Conservation (phyloP, 2,888 invertebrate genomes). For the Epistrophe eligans region DNA sequence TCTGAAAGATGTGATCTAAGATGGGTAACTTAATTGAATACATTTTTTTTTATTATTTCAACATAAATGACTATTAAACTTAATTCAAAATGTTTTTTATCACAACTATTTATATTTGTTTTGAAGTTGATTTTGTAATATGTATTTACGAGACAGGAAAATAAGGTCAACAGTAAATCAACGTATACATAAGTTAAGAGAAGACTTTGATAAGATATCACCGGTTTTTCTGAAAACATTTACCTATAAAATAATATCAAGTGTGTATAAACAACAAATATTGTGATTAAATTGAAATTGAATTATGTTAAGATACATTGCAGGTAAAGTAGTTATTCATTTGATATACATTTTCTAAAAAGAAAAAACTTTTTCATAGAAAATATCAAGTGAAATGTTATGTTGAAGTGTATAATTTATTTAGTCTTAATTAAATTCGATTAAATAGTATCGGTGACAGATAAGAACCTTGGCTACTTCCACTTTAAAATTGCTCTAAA, state of each 20-base stretch:
- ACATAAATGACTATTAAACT: background rate
- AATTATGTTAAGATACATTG: background rate
- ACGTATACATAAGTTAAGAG: background rate
- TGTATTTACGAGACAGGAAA: background rate
- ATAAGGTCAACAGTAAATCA: constrained; percentile 19
- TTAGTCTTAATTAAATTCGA: too few relatives aligned
- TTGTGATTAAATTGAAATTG: constrained; percentile 4
- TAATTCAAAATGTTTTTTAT: background rate
- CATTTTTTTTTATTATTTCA: background rate
- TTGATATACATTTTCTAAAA: background rate
- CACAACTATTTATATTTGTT: background rate
- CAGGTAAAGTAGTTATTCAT: background rate
- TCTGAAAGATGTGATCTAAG: constrained; percentile 7
- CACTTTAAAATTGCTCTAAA: background rate
- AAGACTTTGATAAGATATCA: constrained; percentile 32
- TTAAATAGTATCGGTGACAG: background rate
- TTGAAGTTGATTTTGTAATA: constrained; percentile 18
- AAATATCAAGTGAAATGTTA: background rate
- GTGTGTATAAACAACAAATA: background rate
- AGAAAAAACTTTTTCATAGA: background rate
- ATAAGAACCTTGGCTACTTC: background rate
- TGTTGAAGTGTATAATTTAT: too few relatives aligned
- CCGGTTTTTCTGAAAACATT: background rate
- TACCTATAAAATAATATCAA: background rate
- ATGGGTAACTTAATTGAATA: background rate